These are phyloP conservation scores for Myrmophylax atrothorax DNA, from an alignment of 2,113 vertebrate genomes.

Conservation along the genomic window DNA sequence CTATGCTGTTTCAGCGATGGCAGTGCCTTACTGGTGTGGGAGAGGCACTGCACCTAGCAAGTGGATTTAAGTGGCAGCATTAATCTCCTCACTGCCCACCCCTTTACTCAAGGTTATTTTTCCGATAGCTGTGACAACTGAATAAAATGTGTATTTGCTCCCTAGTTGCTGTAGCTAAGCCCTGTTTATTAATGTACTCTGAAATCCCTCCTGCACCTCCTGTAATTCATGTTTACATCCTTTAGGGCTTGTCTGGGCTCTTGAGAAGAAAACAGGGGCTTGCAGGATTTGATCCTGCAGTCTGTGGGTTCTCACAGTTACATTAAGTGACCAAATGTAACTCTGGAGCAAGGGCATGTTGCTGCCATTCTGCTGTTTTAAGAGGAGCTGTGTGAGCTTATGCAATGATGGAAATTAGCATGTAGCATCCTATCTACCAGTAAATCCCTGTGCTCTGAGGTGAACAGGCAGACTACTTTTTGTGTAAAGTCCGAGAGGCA, in stretches of 20 bases:
- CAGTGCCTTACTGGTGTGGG: not conserved
- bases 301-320: not conserved
- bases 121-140: not conserved
- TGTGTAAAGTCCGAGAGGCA: not conserved
- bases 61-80: not conserved
- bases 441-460: not conserved
- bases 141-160: not conserved
- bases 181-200: not conserved
- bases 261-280: not conserved
- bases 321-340: not conserved
- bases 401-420: not conserved
- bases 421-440: not conserved
- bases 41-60: not conserved
- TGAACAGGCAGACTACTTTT: slow-evolving; percentile 1
- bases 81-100: not conserved
- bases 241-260: not conserved
- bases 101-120: not conserved
- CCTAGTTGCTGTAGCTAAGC: not conserved
- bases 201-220: not conserved
- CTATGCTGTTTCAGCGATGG: not conserved
- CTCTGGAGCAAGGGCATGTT: not conserved
- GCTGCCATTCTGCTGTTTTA: not conserved
- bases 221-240: not conserved
- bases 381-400: not conserved
- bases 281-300: not conserved